Evolutionary conservation across 37 sponge, comb jelly and placozoan genomes (phyloP), one percentile per base, ranked within the genome.

Genomic region (Eunapius fragilis): DNA sequence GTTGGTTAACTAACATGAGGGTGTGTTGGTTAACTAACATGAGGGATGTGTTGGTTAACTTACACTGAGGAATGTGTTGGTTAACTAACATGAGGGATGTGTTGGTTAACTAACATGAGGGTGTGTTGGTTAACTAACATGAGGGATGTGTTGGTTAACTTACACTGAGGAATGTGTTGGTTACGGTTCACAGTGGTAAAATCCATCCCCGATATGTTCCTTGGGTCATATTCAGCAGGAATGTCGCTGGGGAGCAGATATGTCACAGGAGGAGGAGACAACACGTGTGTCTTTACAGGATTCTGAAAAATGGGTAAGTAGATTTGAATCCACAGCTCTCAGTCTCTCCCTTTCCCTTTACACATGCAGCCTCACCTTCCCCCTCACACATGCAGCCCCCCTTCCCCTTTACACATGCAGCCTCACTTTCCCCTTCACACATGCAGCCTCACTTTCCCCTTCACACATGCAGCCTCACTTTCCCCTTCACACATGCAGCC

Each of bases 141-240:
- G 33, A 28, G 37, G 82, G 23, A 10, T 31, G 72, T n/a, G 30
- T 31, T 71, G 30, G 30, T 41, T 31, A 9, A 78, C 92, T 89
- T 68, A 95, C 95, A 95, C 48, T 91, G 87, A 67, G 95, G 95
- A 27, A 89, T 95, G 88, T 95, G 92, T 69, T 95, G 95, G 85
- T 95, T 95, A 45, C 92, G 82, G 89, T 95, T 95, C 47, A 91
- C 92, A 32, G 95, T 95, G 32, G 95, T 89, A 67, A 76, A 89
- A 75, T 95, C 95, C 0, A 48, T 37, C n/a, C 95, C 95, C 33
- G 30, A 41, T 69, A 95, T 91, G 79, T 91, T 78, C n/a, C 95
- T 69, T 23, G 87, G 89, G 79, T 95, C 95, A 72, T 89, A 95
- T 14, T 78, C 28, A 19, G 72, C 74, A 23, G 95, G 95, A n/a